A percentile compares a stretch with the other conserved stretches of the same genome.
phyloP scores from a whole-genome alignment of 1,140 invertebrate species.

The Mycetomoellerius zeteki region DNA sequence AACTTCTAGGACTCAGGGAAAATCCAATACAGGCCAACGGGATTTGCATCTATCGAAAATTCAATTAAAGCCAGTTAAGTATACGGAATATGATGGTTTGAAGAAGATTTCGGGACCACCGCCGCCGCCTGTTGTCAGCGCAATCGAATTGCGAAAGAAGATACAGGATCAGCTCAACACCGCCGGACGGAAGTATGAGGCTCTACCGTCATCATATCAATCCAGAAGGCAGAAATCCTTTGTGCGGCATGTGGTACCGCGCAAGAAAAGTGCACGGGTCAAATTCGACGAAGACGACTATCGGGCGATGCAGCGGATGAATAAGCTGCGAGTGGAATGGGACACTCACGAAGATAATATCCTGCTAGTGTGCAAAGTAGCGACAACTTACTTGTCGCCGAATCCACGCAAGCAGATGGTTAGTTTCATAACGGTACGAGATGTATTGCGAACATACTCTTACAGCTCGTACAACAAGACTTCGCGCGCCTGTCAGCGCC shows the following conservation, averaged over 20 bases:
- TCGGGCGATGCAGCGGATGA: constrained; percentile 89
- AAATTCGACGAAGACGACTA: constrained; percentile 91
- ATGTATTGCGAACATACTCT: constrained; percentile 88
- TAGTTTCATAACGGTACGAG: constrained; percentile 87
- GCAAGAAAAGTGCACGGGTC: constrained; percentile 73
- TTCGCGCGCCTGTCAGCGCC: constrained; percentile 90
- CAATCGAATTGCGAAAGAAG: constrained; percentile 65
- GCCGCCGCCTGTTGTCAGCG: constrained; percentile 59
- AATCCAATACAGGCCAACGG: constrained; percentile 40
- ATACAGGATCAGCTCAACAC: not conserved
- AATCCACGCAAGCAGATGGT: constrained; percentile 86
- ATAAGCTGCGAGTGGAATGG: constrained; percentile 89
- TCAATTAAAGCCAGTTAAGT: constrained; percentile 77
- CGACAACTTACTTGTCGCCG: constrained; percentile 89
- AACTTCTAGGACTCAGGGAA: constrained; percentile 16
- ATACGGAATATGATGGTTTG: constrained; percentile 75
- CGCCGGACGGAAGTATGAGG: constrained; percentile 64
- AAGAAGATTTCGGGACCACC: constrained; percentile 76
- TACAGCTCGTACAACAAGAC: constrained; percentile 90
- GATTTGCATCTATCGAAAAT: constrained; percentile 76
- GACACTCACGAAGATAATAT: constrained; percentile 89
- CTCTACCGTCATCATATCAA: constrained; percentile 64
- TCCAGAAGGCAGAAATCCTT: constrained; percentile 72
- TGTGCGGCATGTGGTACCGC: constrained; percentile 81
- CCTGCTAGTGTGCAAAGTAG: constrained; percentile 90